phyloP scores from a whole-genome alignment of 2,797 vertebrate genomes.

The Syncerus caffer region DNA sequence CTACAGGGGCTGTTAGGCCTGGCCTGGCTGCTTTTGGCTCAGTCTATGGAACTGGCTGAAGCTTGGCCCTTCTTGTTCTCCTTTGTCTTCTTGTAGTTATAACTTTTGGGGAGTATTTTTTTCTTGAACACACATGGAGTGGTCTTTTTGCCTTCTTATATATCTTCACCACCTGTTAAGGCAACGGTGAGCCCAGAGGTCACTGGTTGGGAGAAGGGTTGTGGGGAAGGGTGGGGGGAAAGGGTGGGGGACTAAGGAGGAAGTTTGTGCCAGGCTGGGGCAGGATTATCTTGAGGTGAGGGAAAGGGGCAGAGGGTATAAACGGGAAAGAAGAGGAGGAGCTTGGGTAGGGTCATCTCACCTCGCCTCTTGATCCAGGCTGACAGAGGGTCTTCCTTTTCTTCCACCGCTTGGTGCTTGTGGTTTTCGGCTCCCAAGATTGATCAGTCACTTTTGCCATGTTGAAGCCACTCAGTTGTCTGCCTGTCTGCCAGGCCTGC shows the following conservation, averaged over 20 bases:
- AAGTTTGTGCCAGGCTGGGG: background rate
- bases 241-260: background rate
- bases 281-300: background rate
- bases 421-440: background rate
- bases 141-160: background rate
- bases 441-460: background rate
- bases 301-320: background rate
- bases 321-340: background rate
- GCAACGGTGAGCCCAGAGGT: background rate
- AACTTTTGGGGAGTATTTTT: background rate
- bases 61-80: background rate
- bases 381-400: background rate
- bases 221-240: background rate
- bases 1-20: background rate
- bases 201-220: background rate
- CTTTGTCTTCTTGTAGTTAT: background rate
- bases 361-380: background rate
- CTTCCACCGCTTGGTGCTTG: background rate
- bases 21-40: background rate
- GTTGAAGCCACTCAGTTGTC: background rate
- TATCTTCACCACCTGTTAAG: conserved; percentile 7
- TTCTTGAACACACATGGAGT: background rate
- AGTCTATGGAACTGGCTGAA: background rate
- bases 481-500: background rate
- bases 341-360: background rate